Conservation (phyloP, 2,888 invertebrate species). For the Eurois occulta region DNA sequence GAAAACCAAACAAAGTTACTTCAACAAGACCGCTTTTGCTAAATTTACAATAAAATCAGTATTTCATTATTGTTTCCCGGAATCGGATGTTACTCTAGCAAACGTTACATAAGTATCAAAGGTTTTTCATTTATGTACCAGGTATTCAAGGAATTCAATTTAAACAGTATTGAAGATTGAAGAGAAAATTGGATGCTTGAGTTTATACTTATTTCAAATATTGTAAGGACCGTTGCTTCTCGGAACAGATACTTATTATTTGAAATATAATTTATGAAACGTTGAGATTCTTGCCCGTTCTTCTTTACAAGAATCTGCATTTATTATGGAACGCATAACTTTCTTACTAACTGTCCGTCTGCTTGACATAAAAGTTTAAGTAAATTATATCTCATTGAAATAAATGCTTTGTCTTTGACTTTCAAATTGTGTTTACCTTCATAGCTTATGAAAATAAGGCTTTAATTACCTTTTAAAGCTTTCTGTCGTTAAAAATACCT, state of each 20-base stretch:
- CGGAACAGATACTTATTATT: neutral
- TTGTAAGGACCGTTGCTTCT: neutral
- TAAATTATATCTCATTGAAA: constrained; percentile 13
- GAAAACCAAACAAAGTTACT: neutral
- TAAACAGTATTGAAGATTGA: neutral
- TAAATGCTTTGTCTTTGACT: constrained; percentile 26
- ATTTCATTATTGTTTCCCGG: constrained; percentile 15
- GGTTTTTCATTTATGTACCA: neutral
- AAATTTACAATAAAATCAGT: neutral
- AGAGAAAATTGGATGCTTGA: constrained; percentile 9
- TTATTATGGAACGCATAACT: neutral
- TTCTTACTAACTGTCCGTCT: neutral
- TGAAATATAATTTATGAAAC: neutral
- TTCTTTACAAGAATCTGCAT: neutral
- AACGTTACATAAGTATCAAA: neutral
- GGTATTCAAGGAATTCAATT: neutral
- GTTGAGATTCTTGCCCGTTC: neutral
- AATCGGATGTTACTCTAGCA: neutral
- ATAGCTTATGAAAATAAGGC: constrained; percentile 19
- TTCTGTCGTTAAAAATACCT: neutral
- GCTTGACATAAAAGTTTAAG: constrained; percentile 14
- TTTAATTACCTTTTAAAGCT: neutral
- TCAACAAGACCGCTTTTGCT: neutral
- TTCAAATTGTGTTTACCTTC: constrained; percentile 12
- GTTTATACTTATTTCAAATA: neutral